phyloP scores from a whole-genome alignment of 2,888 invertebrate genomes.

The Drosophila peninsularis region DNA sequence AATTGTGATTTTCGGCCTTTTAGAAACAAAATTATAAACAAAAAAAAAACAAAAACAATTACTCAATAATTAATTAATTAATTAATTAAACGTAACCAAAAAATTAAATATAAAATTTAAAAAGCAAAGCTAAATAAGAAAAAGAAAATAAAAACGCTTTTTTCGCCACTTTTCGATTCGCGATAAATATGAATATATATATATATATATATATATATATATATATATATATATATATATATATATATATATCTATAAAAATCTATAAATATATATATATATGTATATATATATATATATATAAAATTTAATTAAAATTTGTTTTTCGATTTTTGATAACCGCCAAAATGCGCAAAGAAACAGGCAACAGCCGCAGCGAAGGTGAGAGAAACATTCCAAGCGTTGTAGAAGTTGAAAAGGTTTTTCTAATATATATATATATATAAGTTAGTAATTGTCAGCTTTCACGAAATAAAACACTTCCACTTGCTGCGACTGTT shows the following conservation, averaged over 20 bases:
- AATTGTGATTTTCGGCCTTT: slow-evolving; percentile 84
- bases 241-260: not conserved
- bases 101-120: slow-evolving; percentile 29
- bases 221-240: not conserved
- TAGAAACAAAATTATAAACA: slow-evolving; percentile 77
- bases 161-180: slow-evolving; percentile 45
- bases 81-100: slow-evolving; percentile 51
- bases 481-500: no score
- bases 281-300: not conserved
- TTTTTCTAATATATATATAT: not conserved
- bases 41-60: slow-evolving; percentile 35
- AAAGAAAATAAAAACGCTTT: slow-evolving; percentile 37
- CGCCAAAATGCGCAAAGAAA: slow-evolving; percentile 41
- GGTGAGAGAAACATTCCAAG: slow-evolving; percentile 56
- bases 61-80: slow-evolving; percentile 50
- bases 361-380: slow-evolving; percentile 6
- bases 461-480: no score
- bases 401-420: slow-evolving; percentile 9
- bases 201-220: not conserved
- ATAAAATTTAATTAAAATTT: not conserved
- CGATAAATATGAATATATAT: slow-evolving; percentile 7
- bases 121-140: slow-evolving; percentile 36
- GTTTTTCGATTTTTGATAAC: slow-evolving; percentile 23
- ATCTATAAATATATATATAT: slow-evolving; percentile 1
- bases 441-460: no score